Evolutionary conservation across 2,113 vertebrate species (phyloP).

Genomic region (Mustelus asterias): DNA sequence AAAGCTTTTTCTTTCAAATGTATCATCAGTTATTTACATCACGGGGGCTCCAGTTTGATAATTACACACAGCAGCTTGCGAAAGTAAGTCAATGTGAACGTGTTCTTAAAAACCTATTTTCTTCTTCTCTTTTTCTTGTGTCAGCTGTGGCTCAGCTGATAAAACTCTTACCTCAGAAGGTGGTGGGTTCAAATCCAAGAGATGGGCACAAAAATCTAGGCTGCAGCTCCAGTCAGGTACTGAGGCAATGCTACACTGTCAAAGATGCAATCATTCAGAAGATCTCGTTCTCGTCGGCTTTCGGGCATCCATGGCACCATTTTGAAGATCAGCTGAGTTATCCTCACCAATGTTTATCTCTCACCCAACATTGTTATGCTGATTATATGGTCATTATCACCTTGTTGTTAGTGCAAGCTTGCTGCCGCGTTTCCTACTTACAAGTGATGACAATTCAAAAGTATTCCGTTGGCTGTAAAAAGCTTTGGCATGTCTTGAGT

Average conservation of each 20-base stretch:
- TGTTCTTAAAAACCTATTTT: background rate
- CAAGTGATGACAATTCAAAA: background rate
- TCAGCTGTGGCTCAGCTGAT: background rate
- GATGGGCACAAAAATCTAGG: background rate
- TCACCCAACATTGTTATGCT: background rate
- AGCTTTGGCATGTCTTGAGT: background rate
- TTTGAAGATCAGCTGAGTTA: background rate
- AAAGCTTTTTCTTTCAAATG: too few relatives aligned
- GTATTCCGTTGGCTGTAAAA: background rate
- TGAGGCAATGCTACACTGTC: background rate
- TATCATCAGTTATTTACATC: background rate
- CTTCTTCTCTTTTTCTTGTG: background rate
- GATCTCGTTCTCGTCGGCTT: background rate
- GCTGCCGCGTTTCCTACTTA: background rate
- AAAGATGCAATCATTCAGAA: background rate
- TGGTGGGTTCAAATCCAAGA: too few relatives aligned
- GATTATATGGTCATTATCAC: background rate
- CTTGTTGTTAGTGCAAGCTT: background rate
- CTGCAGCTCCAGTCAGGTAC: background rate
- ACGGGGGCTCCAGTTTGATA: background rate
- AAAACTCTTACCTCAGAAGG: background rate
- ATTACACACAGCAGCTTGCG: background rate
- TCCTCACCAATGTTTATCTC: background rate
- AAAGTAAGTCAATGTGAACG: background rate
- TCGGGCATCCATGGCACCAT: background rate